phyloP scores from a whole-genome alignment of 1,140 invertebrate species.

The Heliconius hermathena region DNA sequence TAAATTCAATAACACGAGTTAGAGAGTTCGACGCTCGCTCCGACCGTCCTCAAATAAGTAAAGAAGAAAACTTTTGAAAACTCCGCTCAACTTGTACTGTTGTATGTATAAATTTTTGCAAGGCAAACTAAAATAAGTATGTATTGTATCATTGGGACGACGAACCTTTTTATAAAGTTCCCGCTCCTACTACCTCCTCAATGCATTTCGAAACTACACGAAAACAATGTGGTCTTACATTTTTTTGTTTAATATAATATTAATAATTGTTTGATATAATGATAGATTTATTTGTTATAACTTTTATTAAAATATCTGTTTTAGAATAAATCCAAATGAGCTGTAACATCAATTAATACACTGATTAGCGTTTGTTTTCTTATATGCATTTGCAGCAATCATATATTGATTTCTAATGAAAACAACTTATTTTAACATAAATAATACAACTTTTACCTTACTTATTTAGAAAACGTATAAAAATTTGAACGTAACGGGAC shows the following conservation, averaged over 20 bases:
- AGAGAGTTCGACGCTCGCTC: constrained; percentile 77
- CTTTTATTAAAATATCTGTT: neutral
- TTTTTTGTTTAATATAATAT: too few species aligned
- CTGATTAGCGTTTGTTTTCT: too few species aligned
- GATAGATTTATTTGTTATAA: too few species aligned
- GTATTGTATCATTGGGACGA: constrained; percentile 47
- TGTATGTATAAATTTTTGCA: constrained; percentile 67
- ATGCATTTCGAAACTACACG: constrained; percentile 15
- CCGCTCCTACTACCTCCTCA: constrained; percentile 2
- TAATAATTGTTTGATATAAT: too few species aligned
- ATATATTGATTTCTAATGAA: too few species aligned
- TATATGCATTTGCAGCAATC: too few species aligned
- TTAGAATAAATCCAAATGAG: too few species aligned
- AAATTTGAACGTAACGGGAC: too few species aligned
- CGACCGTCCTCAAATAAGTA: constrained; percentile 80
- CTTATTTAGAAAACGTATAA: too few species aligned
- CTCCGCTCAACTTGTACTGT: constrained; percentile 71
- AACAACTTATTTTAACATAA: too few species aligned
- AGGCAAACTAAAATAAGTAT: constrained; percentile 65
- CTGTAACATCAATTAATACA: too few species aligned
- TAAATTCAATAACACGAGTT: constrained; percentile 81
- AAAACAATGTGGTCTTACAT: constrained; percentile 24
- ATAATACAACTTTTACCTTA: too few species aligned
- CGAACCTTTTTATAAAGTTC: constrained; percentile 40
- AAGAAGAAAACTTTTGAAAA: constrained; percentile 78